phyloP scores from a whole-genome alignment of 2,888 invertebrate genomes.

The Scaptodrosophila latifasciaeformis region DNA sequence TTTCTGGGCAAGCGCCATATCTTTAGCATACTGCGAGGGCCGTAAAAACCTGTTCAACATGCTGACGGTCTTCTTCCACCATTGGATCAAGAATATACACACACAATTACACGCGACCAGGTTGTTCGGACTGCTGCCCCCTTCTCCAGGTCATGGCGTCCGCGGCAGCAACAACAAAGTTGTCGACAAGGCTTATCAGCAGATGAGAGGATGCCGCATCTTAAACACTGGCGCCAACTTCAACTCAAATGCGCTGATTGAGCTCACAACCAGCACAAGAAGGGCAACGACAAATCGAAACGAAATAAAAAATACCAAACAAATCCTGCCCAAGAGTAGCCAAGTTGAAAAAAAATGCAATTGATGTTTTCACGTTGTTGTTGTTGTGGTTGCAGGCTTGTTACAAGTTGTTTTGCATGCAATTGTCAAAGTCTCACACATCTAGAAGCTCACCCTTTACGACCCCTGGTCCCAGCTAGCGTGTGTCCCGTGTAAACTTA shows the following conservation, averaged over 20 bases:
- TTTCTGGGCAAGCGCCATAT: too few species aligned
- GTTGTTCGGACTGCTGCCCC: too few species aligned
- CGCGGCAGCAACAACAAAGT: not conserved
- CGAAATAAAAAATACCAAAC: not conserved
- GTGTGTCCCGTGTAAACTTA: constrained; percentile 22
- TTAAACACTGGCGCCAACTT: constrained; percentile 75
- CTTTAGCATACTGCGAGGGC: constrained; percentile 10
- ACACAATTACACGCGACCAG: not conserved
- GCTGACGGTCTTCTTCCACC: too few species aligned
- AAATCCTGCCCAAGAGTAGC: constrained; percentile 40
- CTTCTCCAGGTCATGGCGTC: not conserved
- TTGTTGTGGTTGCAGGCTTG: constrained; percentile 36
- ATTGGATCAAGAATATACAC: not conserved
- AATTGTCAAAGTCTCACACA: constrained; percentile 41
- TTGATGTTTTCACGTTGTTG: constrained; percentile 67
- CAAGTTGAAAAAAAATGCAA: constrained; percentile 39
- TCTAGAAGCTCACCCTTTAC: constrained; percentile 9
- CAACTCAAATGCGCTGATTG: constrained; percentile 74
- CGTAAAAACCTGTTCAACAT: constrained; percentile 48
- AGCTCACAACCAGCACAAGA: constrained; percentile 53
- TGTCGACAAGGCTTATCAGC: constrained; percentile 68
- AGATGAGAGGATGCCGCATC: constrained; percentile 75
- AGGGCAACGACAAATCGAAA: not conserved
- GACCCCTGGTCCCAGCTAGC: not conserved
- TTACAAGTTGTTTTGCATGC: constrained; percentile 48